These are phyloP conservation scores for Pelodytes ibericus DNA, from an alignment of 2,797 vertebrate genomes.

Conservation along the genomic window DNA sequence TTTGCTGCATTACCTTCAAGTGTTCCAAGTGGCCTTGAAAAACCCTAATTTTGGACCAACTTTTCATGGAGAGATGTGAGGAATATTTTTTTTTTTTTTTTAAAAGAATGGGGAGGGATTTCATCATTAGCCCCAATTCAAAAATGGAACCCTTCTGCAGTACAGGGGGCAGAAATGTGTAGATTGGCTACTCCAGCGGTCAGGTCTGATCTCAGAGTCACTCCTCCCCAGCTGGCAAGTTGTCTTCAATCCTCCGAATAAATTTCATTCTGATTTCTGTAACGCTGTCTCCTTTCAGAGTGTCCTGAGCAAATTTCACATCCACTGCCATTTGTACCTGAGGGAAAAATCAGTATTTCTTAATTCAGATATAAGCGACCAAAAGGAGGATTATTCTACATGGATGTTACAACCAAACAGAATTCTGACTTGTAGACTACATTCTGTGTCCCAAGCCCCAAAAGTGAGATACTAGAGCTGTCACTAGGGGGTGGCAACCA, in stretches of 20 bases:
- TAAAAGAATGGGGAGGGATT: slow-evolving; percentile 9
- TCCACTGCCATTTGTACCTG: slow-evolving; percentile 99
- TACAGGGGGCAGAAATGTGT: not conserved
- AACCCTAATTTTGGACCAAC: not conserved
- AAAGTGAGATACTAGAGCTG: no score
- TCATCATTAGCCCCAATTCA: not conserved
- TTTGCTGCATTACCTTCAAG: not conserved
- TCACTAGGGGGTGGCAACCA: no score
- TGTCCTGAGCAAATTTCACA: slow-evolving; percentile 93
- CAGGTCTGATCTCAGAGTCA: slow-evolving; percentile 54
- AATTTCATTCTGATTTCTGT: slow-evolving; percentile 98
- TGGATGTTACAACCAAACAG: no score
- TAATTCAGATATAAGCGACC: no score
- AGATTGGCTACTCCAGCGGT: not conserved
- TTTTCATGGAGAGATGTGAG: not conserved
- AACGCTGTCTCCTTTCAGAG: slow-evolving; percentile 91
- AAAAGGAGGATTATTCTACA: no score
- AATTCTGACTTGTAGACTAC: no score
- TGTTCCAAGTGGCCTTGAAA: not conserved
- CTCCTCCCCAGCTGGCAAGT: slow-evolving; percentile 91
- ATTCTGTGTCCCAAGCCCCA: no score
- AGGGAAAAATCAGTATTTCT: not conserved
- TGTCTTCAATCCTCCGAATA: slow-evolving; percentile 96
- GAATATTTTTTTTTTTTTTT: not conserved
- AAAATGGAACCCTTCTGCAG: not conserved